These are phyloP conservation scores for Stenodema calcarata DNA, from an alignment of 2,888 invertebrate genomes.

Conservation along the genomic window DNA sequence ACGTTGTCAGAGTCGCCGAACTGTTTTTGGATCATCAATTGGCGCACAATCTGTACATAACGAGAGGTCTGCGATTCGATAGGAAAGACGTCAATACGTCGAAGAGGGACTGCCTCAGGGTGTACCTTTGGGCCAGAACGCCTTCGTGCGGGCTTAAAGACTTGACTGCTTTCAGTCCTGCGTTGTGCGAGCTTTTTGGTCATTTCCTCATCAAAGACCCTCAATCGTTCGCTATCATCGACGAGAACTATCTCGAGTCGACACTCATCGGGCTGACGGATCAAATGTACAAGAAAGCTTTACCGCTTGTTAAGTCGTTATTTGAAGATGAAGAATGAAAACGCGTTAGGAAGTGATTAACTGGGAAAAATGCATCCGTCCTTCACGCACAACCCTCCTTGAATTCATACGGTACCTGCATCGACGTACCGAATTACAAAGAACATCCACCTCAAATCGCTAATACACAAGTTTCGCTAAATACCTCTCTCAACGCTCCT, in stretches of 20 bases:
- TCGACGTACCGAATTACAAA: too few species aligned
- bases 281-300: neutral
- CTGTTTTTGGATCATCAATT: conserved; percentile 70
- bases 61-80: conserved; percentile 64
- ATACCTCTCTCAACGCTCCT: too few species aligned
- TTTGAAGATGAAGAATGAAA: neutral
- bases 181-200: conserved; percentile 79
- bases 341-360: neutral
- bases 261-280: neutral
- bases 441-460: too few species aligned
- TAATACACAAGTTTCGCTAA: too few species aligned
- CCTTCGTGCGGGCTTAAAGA: conserved; percentile 67
- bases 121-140: conserved; percentile 73
- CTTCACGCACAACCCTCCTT: neutral
- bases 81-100: conserved; percentile 42
- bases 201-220: conserved; percentile 70
- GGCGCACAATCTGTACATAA: conserved; percentile 79
- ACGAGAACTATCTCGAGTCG: conserved; percentile 14
- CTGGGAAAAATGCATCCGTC: neutral
- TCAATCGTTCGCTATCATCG: conserved; percentile 26
- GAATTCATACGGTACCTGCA: neutral
- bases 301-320: neutral
- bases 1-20: conserved; percentile 65
- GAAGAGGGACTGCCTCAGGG: conserved; percentile 63
- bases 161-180: conserved; percentile 69